A percentile compares a stretch with the other conserved stretches of the same genome.
phyloP scores from a whole-genome alignment of 2,888 invertebrate genomes.

The Athalia cordata region DNA sequence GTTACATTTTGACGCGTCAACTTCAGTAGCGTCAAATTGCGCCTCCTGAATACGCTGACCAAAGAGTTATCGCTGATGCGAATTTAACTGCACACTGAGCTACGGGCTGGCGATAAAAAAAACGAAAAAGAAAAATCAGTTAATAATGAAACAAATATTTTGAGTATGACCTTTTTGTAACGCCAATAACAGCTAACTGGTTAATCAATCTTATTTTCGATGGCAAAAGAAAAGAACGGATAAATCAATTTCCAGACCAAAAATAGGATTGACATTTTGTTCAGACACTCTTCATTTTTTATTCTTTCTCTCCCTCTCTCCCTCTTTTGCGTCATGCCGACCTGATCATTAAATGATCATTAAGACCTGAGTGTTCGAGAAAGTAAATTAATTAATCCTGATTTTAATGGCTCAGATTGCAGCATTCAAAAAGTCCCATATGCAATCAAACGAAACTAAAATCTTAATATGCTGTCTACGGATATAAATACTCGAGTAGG shows the following conservation, averaged over 20 bases:
- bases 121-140: background rate
- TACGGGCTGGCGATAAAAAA: background rate
- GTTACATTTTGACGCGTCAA: background rate
- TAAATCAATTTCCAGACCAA: too few relatives aligned
- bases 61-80: constrained; percentile 36
- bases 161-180: constrained; percentile 3
- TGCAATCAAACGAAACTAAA: too few relatives aligned
- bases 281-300: background rate
- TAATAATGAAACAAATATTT: background rate
- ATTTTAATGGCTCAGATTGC: too few relatives aligned
- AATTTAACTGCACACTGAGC: constrained; percentile 38
- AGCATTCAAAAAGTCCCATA: too few relatives aligned
- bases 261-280: too few relatives aligned
- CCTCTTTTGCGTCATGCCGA: background rate
- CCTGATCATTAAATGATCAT: too few relatives aligned
- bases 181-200: constrained; percentile 27
- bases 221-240: background rate
- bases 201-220: constrained; percentile 19
- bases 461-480: too few relatives aligned
- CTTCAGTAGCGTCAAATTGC: constrained; percentile 46
- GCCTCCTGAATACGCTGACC: constrained; percentile 43
- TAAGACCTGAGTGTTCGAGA: too few relatives aligned
- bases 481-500: too few relatives aligned
- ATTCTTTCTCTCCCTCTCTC: background rate
- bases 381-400: too few relatives aligned